phyloP scores from a whole-genome alignment of 1,140 invertebrate species.

The Agrypnia vestita region DNA sequence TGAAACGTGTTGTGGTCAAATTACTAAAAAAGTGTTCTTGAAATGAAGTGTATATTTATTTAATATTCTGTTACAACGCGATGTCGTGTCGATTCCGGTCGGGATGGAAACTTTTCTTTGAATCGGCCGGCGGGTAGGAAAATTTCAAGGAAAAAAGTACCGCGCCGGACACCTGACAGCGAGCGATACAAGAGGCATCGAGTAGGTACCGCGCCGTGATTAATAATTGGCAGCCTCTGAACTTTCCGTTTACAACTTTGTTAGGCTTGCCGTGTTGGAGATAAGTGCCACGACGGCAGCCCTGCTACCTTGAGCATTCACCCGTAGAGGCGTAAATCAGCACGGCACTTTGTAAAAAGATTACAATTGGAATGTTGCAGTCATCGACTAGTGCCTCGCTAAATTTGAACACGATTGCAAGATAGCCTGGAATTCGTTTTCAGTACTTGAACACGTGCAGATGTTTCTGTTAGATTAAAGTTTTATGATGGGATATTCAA shows the following conservation, averaged over 20 bases:
- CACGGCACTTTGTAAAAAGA: conserved; percentile 1
- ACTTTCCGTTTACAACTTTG: conserved; percentile 57
- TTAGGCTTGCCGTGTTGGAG: conserved; percentile 28
- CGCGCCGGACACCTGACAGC: too few relatives aligned
- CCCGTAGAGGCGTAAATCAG: neutral
- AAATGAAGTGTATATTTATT: too few relatives aligned
- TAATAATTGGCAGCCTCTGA: conserved; percentile 57
- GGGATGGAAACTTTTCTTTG: too few relatives aligned
- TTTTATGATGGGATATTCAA: neutral
- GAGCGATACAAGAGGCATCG: neutral
- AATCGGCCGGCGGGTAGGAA: too few relatives aligned
- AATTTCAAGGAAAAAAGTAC: too few relatives aligned
- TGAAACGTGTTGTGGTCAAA: too few relatives aligned
- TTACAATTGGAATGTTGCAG: neutral
- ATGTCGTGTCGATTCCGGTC: too few relatives aligned
- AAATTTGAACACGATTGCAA: neutral
- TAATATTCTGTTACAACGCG: too few relatives aligned
- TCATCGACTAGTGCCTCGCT: neutral
- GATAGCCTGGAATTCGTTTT: neutral
- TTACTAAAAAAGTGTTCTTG: too few relatives aligned
- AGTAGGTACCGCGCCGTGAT: conserved; percentile 48
- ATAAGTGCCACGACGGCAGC: conserved; percentile 45
- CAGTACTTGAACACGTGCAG: neutral
- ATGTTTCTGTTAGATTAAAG: neutral
- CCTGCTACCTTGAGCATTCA: neutral